These are phyloP conservation scores for Rhysida immarginata DNA, from an alignment of 1,140 invertebrate species.

Conservation along the genomic window DNA sequence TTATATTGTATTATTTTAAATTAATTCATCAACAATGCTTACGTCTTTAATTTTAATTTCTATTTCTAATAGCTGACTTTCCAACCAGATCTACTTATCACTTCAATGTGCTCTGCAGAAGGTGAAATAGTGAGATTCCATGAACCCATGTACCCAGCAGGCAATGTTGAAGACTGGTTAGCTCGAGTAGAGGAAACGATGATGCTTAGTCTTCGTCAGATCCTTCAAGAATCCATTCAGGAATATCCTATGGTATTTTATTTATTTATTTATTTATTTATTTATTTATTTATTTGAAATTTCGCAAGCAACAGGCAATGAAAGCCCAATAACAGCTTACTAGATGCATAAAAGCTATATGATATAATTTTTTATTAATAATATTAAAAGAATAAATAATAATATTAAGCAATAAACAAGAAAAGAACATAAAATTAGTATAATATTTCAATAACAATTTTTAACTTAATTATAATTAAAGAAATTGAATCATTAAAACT, in stretches of 20 bases:
- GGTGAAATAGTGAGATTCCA: slow-evolving; percentile 31
- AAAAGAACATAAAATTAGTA: too few relatives aligned
- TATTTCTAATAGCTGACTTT: background rate
- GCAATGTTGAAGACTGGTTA: background rate
- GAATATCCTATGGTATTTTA: background rate
- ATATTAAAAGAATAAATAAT: too few relatives aligned
- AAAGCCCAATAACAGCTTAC: too few relatives aligned
- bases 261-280: background rate
- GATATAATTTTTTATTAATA: too few relatives aligned
- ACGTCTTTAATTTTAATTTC: too few relatives aligned
- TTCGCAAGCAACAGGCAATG: background rate
- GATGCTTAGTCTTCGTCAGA: background rate
- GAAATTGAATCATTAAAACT: too few relatives aligned
- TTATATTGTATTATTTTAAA: too few relatives aligned
- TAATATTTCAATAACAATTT: too few relatives aligned
- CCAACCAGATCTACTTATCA: slow-evolving; percentile 21
- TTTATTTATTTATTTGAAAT: background rate
- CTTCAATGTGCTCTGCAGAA: slow-evolving; percentile 31
- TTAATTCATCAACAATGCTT: too few relatives aligned
- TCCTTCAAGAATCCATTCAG: background rate
- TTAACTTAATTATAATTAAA: too few relatives aligned
- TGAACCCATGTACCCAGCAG: slow-evolving; percentile 15
- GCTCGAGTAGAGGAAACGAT: background rate
- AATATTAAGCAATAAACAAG: too few relatives aligned
- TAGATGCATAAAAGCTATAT: too few relatives aligned